Evolutionary conservation across 2,888 invertebrate genomes (phyloP), one percentile per base, ranked within the genome.

Genomic region (Philopedon plagiatum): DNA sequence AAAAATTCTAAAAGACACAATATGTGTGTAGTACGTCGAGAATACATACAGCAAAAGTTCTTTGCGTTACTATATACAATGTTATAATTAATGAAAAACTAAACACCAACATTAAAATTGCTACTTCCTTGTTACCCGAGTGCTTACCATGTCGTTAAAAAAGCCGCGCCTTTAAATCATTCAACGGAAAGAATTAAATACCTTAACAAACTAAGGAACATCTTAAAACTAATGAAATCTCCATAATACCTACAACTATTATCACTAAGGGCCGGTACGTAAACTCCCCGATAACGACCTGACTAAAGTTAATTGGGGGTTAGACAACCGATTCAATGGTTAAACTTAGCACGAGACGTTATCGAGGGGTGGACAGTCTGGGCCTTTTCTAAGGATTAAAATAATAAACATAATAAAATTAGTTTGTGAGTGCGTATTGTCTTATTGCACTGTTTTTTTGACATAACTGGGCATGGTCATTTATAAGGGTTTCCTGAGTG

Each of bases 241-340:
- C 57, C 66, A 51, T 54, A 67, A 72, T 61, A 61, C 73, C 64
- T 73, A 73, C 34, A 70, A 39, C 74, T 74, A 74, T 67, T 74
- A 74, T 74, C 74, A 74, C 74, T 71, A 64, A 65, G 60, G 41
- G 62, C 29, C 32, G 13, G 34, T 65, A 15, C 46, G 19, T 32
- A 7, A 19, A 44, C 49, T 32, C 19, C 15, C 54, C 18, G 34
- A 39, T 56, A 69, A 62, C 57, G 37, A 11, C 7, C 54, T n/a
- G 3, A n/a, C 13, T 5, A 44, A 61, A 41, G 8, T 23, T 61
- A 26, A 26, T 15, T 4, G 5, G 9, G 7, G 32, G 32, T 37
- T 29, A 26, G 23, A 5, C 18, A 57, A 18, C 18, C 19, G 2
- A 21, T 13, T n/a, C n/a, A n/a, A n/a, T n/a, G 11, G 13, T n/a